These are phyloP conservation scores for Pemphigus obesinymphae DNA, from an alignment of 1,140 invertebrate species.

Conservation along the genomic window DNA sequence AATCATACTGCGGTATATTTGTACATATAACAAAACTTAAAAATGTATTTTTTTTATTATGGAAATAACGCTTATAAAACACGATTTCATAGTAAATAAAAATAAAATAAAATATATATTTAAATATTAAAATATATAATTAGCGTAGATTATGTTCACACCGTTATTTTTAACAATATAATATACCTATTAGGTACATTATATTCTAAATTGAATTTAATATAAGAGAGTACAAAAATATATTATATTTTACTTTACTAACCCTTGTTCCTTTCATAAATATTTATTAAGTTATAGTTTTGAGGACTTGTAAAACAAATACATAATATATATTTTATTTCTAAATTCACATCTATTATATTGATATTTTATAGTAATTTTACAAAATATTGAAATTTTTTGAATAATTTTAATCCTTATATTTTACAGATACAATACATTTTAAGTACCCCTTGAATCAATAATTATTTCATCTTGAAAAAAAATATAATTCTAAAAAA, in stretches of 20 bases:
- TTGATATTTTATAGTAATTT: neutral
- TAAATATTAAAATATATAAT: neutral
- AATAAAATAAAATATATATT: neutral
- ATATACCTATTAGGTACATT: neutral
- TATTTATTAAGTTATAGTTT: neutral
- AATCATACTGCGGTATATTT: neutral
- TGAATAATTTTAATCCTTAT: too few relatives aligned
- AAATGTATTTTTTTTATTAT: neutral
- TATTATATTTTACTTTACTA: neutral
- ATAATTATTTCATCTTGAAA: too few relatives aligned
- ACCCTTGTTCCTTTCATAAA: neutral
- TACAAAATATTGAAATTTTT: neutral
- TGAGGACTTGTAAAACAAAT: neutral
- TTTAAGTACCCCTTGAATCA: too few relatives aligned
- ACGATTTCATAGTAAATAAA: too few relatives aligned
- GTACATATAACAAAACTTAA: neutral
- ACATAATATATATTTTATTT: neutral
- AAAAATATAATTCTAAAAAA: too few relatives aligned
- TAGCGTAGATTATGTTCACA: neutral
- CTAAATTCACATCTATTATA: neutral
- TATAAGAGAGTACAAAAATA: neutral
- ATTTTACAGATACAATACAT: too few relatives aligned
- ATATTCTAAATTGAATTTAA: neutral
- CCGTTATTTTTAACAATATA: neutral
- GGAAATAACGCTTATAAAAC: too few relatives aligned